A percentile compares a stretch with the other conserved stretches of the same genome.
These are phyloP conservation scores for Morpho deidamia DNA, from an alignment of 2,888 invertebrate species.

Conservation along the genomic window DNA sequence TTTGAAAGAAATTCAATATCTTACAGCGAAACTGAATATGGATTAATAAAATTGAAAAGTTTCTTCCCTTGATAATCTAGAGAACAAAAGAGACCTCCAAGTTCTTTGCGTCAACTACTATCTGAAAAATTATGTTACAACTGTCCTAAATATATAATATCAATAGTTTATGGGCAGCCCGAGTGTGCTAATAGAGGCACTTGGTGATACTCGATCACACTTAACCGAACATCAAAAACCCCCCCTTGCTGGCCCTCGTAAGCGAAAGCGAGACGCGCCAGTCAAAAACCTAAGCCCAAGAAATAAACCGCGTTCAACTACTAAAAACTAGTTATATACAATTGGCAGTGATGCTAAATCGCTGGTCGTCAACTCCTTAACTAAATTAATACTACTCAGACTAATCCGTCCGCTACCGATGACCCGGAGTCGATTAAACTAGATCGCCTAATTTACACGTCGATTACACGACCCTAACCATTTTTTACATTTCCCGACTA, in stretches of 20 bases:
- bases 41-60: no score
- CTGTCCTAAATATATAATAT: neutral
- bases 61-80: no score
- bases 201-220: conserved; percentile 38
- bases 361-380: conserved; percentile 57
- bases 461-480: conserved; percentile 16
- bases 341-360: conserved; percentile 66
- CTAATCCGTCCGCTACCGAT: conserved; percentile 35
- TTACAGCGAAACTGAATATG: no score
- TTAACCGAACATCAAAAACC: conserved; percentile 12
- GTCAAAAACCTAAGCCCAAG: conserved; percentile 37
- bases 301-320: conserved; percentile 31
- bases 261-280: conserved; percentile 40
- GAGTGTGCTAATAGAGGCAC: conserved; percentile 46
- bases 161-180: conserved; percentile 1
- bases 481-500: conserved; percentile 25
- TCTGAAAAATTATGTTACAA: no score
- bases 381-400: conserved; percentile 50
- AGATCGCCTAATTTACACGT: conserved; percentile 37
- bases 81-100: no score
- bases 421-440: conserved; percentile 33
- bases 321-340: conserved; percentile 52
- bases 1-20: no score
- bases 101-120: no score
- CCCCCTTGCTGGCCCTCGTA: conserved; percentile 32